These are phyloP conservation scores for Lepidurus arcticus DNA, from an alignment of 1,140 invertebrate species.

Conservation along the genomic window DNA sequence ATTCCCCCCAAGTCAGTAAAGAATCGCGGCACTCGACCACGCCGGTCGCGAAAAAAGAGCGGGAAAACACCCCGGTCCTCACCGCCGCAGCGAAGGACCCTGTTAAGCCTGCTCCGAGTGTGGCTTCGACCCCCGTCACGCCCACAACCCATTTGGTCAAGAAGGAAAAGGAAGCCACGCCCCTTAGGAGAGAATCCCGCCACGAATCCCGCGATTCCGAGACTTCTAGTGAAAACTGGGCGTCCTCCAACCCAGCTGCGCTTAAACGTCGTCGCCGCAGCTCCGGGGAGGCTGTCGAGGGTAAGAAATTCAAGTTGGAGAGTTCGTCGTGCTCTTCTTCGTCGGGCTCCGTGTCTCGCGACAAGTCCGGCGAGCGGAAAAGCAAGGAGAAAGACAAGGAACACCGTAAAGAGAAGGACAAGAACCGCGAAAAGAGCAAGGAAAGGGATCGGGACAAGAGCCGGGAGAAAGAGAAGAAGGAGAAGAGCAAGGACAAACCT, in stretches of 20 bases:
- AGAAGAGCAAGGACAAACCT: constrained; percentile 38
- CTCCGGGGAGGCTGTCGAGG: background rate
- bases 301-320: constrained; percentile 29
- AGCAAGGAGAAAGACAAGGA: constrained; percentile 38
- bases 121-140: constrained; percentile 33
- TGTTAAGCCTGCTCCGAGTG: background rate
- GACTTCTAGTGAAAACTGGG: background rate
- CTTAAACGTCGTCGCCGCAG: constrained; percentile 21
- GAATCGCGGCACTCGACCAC: background rate
- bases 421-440: constrained; percentile 46
- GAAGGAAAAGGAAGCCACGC: constrained; percentile 36
- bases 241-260: background rate
- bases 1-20: background rate
- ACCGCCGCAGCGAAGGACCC: background rate
- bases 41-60: constrained; percentile 24
- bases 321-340: background rate
- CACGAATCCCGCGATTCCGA: constrained; percentile 30
- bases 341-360: background rate
- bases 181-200: constrained; percentile 10
- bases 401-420: constrained; percentile 46
- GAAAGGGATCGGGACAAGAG: constrained; percentile 39
- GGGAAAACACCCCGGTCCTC: background rate
- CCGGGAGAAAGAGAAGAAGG: constrained; percentile 31
- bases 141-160: constrained; percentile 36
- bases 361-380: constrained; percentile 30